Percentiles rank a stretch among this genome's conserved stretches.
Evolutionary conservation across 1,140 invertebrate species (phyloP).

Genomic region (Rhizoglyphus robini): DNA sequence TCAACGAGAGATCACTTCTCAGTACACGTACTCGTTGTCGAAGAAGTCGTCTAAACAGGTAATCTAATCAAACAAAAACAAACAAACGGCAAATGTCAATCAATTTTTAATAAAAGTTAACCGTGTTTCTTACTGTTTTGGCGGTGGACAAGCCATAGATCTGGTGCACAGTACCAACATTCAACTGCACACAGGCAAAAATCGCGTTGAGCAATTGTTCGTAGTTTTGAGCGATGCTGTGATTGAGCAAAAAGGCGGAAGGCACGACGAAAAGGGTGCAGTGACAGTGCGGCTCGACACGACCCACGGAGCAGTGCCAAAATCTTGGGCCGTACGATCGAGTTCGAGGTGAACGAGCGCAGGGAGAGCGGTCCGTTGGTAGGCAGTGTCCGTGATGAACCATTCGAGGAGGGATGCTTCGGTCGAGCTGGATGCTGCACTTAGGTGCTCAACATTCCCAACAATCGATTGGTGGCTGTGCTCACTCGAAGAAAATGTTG

Average conservation of each 20-base stretch:
- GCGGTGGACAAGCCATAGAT: not conserved
- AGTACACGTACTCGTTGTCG: slow-evolving; percentile 54
- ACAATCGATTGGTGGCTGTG: no score
- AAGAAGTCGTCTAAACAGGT: slow-evolving; percentile 72
- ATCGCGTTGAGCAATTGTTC: slow-evolving; percentile 85
- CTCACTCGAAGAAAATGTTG: not conserved
- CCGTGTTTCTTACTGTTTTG: not conserved
- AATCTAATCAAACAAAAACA: slow-evolving; percentile 33
- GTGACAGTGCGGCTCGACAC: slow-evolving; percentile 41
- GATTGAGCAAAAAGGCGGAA: slow-evolving; percentile 77
- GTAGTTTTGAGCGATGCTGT: slow-evolving; percentile 81
- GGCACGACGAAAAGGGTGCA: slow-evolving; percentile 51
- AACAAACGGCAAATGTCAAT: not conserved
- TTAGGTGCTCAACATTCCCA: no score
- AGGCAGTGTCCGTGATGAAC: not conserved
- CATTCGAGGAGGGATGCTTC: not conserved
- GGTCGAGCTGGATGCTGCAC: no score
- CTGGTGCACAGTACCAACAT: not conserved
- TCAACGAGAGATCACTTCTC: slow-evolving; percentile 69
- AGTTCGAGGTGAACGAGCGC: not conserved
- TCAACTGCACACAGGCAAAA: slow-evolving; percentile 71
- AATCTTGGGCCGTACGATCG: slow-evolving; percentile 58
- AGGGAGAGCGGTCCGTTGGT: not conserved
- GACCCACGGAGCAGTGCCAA: slow-evolving; percentile 82
- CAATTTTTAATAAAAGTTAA: not conserved